Evolutionary conservation across 2,888 invertebrate species (phyloP).

Genomic region (Druceiella hillmani): DNA sequence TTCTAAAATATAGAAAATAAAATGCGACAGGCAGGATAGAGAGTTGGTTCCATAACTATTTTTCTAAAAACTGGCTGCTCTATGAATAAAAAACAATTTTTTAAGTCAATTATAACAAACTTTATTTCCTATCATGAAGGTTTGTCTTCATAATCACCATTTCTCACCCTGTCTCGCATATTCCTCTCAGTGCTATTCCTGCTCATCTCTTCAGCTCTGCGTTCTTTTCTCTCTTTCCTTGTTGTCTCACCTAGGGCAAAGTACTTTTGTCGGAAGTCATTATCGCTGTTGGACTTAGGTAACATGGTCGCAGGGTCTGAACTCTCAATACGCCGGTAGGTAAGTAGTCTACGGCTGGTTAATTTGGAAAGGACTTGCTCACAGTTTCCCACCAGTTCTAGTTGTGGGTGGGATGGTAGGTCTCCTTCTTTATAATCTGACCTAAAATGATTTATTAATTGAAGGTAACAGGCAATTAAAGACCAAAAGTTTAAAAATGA

Average conservation of each 20-base stretch:
- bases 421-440: conserved; percentile 65
- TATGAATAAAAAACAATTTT: too few relatives aligned
- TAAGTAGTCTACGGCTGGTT: conserved; percentile 77
- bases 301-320: conserved; percentile 1
- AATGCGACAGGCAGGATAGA: too few relatives aligned
- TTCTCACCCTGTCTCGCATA: too few relatives aligned
- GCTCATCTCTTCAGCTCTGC: conserved; percentile 34
- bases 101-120: too few relatives aligned
- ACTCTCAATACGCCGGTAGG: conserved; percentile 47
- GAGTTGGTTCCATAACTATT: too few relatives aligned
- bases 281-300: too few relatives aligned
- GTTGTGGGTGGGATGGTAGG: conserved; percentile 75
- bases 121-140: too few relatives aligned
- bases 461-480: too few relatives aligned
- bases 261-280: conserved; percentile 58
- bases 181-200: conserved; percentile 23
- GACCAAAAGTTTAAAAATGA: too few relatives aligned
- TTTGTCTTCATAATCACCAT: too few relatives aligned
- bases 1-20: too few relatives aligned
- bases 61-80: too few relatives aligned
- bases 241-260: conserved; percentile 63
- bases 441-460: conserved; percentile 51
- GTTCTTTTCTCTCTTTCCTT: conserved; percentile 53
- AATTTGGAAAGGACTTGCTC: conserved; percentile 82
- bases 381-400: conserved; percentile 74